Conservation (phyloP, 2,888 invertebrate genomes). For the Agrilus biguttatus region DNA sequence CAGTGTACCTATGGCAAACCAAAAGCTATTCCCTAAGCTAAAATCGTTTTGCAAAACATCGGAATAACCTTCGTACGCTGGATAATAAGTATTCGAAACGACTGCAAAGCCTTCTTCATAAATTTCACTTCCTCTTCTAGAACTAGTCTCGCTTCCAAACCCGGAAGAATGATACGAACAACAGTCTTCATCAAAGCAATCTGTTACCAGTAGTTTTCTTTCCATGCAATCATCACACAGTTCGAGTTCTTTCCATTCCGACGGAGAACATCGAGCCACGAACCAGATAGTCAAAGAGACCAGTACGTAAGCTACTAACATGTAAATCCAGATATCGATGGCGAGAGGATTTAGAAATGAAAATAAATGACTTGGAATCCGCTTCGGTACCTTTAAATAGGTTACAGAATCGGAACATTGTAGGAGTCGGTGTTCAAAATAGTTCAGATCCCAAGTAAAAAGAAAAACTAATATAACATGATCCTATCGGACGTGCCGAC, state of each 20-base stretch:
- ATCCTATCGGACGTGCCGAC: no score
- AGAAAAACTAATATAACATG: no score
- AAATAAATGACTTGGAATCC: constrained; percentile 50
- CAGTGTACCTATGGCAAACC: constrained; percentile 92
- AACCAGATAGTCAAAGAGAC: constrained; percentile 72
- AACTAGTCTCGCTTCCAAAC: constrained; percentile 5
- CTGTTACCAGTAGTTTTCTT: constrained; percentile 15
- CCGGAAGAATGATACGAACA: constrained; percentile 12
- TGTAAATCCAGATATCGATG: constrained; percentile 72
- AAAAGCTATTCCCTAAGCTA: constrained; percentile 78
- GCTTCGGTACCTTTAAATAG: constrained; percentile 28
- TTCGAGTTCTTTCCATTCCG: constrained; percentile 58
- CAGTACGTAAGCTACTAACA: constrained; percentile 63
- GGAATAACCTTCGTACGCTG: constrained; percentile 10
- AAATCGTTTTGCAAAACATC: constrained; percentile 60
- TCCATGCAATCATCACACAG: constrained; percentile 39
- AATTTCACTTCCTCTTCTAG: constrained; percentile 2
- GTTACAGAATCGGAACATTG: not conserved
- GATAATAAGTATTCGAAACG: not conserved
- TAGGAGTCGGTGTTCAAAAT: no score
- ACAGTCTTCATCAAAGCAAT: constrained; percentile 25
- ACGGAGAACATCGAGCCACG: constrained; percentile 71
- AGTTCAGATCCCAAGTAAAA: no score
- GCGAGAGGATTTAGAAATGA: constrained; percentile 77
- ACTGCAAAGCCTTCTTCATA: constrained; percentile 1